Base-by-base conservation (phyloP, 2,797 vertebrate species). In the Apogon talboti region DNA sequence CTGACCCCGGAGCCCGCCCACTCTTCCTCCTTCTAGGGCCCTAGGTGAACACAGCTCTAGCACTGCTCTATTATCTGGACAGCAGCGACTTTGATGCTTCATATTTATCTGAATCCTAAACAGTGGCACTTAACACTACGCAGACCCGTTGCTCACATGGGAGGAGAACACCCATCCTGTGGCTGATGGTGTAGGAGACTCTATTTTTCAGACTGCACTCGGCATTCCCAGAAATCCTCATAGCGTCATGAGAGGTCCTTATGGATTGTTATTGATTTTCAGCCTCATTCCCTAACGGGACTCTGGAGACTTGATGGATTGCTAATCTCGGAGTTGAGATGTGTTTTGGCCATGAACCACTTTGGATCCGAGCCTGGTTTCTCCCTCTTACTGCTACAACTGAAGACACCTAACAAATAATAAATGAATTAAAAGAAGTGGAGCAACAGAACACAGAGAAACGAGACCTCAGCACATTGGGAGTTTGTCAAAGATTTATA, bases 261-360 rank as follows among this genome's bases (percentile, higher is more conserved):
- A 82, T 78, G 82, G 88, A 89, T 80, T 56, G 76, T 50, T 82
- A 91, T 90, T 71, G 89, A 91, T 91, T 88, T 85, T 49, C 61
- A 75, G 71, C 70, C 82, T 62, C 71, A 47, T 81, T 76, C 82
- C 68, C 67, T 83, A 84, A 88, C 72, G 37, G 78, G 73, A 75
- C 87, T 82, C 76, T 0, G 44, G 83, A 84, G 87, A 84, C 67
- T 66, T 87, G 86, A 90, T 86, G 79, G 86, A 87, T 91, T 85
- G 82, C 83, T 87, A 86, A 87, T 89, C 79, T 81, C 67, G 71
- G 77, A 75, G 81, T 76, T 71, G 83, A 87, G 82, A 74, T 83
- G 86, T 62, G 80, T 78, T 85, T 70, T 70, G 89, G 79, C 83
- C 78, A 73, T 63, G 74, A 79, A 89, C 64, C 72, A 66, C 76